Evolutionary conservation across 2,888 invertebrate species (phyloP).

Genomic region (Tenthredo notha): DNA sequence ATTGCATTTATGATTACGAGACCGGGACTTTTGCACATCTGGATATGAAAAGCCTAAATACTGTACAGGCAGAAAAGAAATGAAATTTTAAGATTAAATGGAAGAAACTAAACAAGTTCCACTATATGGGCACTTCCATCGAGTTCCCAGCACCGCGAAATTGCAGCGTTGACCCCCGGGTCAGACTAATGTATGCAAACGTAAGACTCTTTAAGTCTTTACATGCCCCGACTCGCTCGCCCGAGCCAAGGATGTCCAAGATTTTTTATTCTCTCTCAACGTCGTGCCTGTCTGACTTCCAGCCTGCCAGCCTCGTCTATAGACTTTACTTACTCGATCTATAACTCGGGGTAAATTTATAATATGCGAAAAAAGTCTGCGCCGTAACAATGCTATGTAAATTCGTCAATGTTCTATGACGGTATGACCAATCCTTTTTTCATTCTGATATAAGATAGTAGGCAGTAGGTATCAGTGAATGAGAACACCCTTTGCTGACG

Average conservation of each 20-base stretch:
- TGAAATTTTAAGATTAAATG: constrained; percentile 28
- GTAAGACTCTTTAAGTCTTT: constrained; percentile 69
- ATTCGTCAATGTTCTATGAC: constrained; percentile 20
- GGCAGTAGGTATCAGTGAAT: not conserved
- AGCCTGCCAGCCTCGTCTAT: constrained; percentile 40
- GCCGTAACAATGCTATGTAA: constrained; percentile 7
- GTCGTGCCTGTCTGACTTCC: constrained; percentile 34
- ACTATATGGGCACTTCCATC: constrained; percentile 57
- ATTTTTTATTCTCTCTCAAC: constrained; percentile 40
- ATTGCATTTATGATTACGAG: constrained; percentile 27
- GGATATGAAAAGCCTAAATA: constrained; percentile 23
- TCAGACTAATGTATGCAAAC: constrained; percentile 72
- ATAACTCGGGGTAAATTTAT: constrained; percentile 42
- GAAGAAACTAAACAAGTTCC: constrained; percentile 29
- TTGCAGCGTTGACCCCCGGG: constrained; percentile 70
- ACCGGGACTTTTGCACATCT: not conserved
- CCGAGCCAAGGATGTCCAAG: constrained; percentile 42
- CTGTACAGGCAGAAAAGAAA: constrained; percentile 40
- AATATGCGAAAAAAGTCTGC: constrained; percentile 24
- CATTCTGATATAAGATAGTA: constrained; percentile 1
- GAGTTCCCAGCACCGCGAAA: constrained; percentile 69
- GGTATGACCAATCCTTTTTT: not conserved
- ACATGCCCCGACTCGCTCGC: constrained; percentile 58
- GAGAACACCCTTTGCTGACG: constrained; percentile 34
- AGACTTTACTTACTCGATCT: constrained; percentile 46